Evolutionary conservation across 2,113 vertebrate genomes (phyloP).

Genomic region (Danio rerio): GRCz12tu NC_133189.1:44594001-44594500

Average conservation of each 20-base stretch:
- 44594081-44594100: background rate
- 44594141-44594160: background rate
- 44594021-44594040: too few relatives aligned
- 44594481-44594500: conserved; percentile 25
- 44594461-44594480: background rate
- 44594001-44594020: too few relatives aligned
- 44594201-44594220: conserved; percentile 3
- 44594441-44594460: background rate
- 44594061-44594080: background rate
- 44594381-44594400: background rate
- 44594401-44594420: background rate
- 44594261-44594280: background rate
- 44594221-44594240: background rate
- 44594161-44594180: background rate
- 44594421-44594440: background rate
- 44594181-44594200: background rate
- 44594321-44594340: conserved; percentile 12
- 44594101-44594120: background rate
- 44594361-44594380: background rate
- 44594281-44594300: background rate
- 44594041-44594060: too few relatives aligned
- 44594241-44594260: background rate
- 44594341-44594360: conserved; percentile 20
- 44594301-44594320: conserved; percentile 13
- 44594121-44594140: background rate